A percentile compares a stretch with the other conserved stretches of the same genome.
These are phyloP conservation scores for Bhutanitis thaidina DNA, from an alignment of 2,888 invertebrate species.

Conservation along the genomic window DNA sequence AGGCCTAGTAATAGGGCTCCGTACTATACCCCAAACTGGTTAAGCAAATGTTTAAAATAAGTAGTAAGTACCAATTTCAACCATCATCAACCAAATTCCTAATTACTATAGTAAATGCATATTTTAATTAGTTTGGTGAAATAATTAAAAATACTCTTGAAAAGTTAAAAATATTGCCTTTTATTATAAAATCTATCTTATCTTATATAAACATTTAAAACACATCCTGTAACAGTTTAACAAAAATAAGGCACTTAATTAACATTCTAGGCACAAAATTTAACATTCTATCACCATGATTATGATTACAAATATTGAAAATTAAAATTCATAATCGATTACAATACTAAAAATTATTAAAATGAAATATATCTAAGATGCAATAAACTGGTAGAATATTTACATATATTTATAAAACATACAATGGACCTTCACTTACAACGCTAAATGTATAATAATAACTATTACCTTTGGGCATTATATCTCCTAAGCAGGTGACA, in stretches of 20 bases:
- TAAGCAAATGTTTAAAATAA: too few species aligned
- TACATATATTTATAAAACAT: background rate
- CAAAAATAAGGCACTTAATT: conserved; percentile 18
- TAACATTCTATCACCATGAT: background rate
- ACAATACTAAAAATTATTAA: conserved; percentile 2
- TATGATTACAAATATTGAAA: background rate
- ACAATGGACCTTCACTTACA: conserved; percentile 7
- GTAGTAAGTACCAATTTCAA: too few species aligned
- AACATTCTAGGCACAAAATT: background rate
- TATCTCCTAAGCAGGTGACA: too few species aligned
- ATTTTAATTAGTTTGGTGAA: background rate
- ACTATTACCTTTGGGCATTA: background rate
- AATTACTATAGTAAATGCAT: too few species aligned
- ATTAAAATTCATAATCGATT: background rate
- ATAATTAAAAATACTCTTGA: background rate
- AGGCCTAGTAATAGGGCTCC: too few species aligned
- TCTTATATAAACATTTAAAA: background rate
- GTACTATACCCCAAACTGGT: too few species aligned
- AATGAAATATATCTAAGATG: background rate
- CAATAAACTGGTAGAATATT: background rate
- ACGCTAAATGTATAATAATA: background rate
- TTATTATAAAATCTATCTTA: background rate
- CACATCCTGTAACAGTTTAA: conserved; percentile 9
- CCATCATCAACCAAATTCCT: too few species aligned
- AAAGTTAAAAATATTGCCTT: background rate